Evolutionary conservation across 2,888 invertebrate genomes (phyloP).

Genomic region (Sarcophaga variegata): DNA sequence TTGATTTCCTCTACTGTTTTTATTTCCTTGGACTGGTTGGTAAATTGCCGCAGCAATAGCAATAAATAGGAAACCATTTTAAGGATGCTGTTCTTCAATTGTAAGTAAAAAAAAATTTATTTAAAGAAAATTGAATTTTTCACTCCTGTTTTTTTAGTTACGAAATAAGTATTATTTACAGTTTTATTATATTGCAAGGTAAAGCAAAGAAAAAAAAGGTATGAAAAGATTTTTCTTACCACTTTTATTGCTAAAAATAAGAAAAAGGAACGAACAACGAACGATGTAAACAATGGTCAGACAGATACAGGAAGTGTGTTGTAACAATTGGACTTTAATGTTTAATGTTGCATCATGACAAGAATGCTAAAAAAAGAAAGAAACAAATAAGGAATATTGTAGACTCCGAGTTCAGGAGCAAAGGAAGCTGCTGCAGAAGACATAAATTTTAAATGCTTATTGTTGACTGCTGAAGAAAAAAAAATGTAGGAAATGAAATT

Average conservation of each 20-base stretch:
- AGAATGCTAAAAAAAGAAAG: background rate
- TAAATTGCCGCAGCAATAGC: background rate
- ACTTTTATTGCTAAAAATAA: background rate
- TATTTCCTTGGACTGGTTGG: slow-evolving; percentile 7
- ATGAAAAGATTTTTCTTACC: background rate
- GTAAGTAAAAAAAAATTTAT: background rate
- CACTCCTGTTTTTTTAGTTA: background rate
- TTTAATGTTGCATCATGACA: slow-evolving; percentile 49
- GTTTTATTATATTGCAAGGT: background rate
- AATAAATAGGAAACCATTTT: background rate
- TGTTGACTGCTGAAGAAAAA: slow-evolving; percentile 32
- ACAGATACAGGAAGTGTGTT: slow-evolving; percentile 63
- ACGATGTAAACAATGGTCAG: slow-evolving; percentile 34
- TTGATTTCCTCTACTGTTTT: slow-evolving; percentile 40
- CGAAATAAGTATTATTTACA: background rate
- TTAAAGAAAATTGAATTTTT: background rate
- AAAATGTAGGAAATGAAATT: slow-evolving; percentile 7
- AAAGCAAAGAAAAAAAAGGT: background rate
- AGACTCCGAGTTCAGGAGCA: background rate
- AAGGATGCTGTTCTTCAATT: background rate
- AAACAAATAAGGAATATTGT: background rate
- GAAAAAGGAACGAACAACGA: background rate
- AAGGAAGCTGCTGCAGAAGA: background rate
- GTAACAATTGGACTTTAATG: slow-evolving; percentile 58
- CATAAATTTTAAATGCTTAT: slow-evolving; percentile 54